Evolutionary conservation across 2,797 vertebrate genomes (phyloP).

Genomic region (Neosilurus hyrtlii): DNA sequence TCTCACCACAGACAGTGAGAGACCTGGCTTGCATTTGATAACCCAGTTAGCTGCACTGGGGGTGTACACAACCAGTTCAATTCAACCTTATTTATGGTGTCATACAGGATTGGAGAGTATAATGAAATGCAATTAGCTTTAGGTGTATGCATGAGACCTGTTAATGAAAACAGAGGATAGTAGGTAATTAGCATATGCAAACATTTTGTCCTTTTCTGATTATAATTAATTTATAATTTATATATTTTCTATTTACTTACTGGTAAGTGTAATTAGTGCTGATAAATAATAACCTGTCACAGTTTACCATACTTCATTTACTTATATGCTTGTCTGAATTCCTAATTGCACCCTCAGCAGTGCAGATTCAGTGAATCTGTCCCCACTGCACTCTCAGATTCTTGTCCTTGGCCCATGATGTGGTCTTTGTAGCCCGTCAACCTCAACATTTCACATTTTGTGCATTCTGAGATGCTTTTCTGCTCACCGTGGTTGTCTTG

Average conservation of each 20-base stretch:
- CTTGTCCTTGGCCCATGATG: neutral
- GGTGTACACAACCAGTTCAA: neutral
- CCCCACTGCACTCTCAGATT: neutral
- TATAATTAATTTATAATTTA: neutral
- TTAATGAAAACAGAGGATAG: neutral
- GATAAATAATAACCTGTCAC: too few species aligned
- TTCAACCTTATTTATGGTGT: neutral
- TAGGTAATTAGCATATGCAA: neutral
- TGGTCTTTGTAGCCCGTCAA: neutral
- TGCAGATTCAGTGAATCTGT: neutral
- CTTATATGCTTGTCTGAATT: too few species aligned
- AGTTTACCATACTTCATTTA: too few species aligned
- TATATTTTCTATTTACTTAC: neutral
- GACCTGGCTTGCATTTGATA: too few species aligned
- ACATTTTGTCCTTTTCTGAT: neutral
- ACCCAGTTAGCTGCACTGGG: too few species aligned
- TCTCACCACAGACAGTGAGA: too few species aligned
- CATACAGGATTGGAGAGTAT: neutral
- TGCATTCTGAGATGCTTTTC: neutral
- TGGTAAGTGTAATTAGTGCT: neutral
- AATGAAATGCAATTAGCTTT: neutral
- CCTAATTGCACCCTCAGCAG: too few species aligned
- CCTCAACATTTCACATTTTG: neutral
- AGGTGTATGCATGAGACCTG: neutral
- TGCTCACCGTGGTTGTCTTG: neutral